Evolutionary conservation across 53 echinoderm and acorn worm species (phyloP).

Genomic region (Hippasteria phrygiana): DNA sequence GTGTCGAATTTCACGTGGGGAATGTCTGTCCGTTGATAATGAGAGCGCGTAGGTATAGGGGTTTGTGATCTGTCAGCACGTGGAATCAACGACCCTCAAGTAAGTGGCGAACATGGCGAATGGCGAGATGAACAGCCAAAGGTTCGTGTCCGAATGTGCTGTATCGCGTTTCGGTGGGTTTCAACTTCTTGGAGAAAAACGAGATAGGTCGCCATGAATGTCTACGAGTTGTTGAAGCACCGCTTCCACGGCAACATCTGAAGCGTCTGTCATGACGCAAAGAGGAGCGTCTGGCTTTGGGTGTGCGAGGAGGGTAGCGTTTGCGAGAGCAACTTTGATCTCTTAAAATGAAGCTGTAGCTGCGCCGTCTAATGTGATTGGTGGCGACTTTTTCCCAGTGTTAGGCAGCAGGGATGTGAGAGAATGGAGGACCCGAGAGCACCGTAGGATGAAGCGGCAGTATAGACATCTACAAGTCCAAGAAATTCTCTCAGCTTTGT

Average conservation of each 20-base stretch:
- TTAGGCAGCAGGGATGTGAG: neutral
- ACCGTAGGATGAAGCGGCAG: too few relatives aligned
- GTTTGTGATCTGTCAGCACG: slow-evolving; percentile 62
- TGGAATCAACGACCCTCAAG: slow-evolving; percentile 65
- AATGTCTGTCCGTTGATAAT: too few relatives aligned
- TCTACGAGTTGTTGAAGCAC: slow-evolving; percentile 58
- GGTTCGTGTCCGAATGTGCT: slow-evolving; percentile 61
- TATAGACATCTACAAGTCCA: too few relatives aligned
- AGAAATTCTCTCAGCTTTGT: slow-evolving; percentile 10
- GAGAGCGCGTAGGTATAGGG: too few relatives aligned
- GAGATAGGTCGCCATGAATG: slow-evolving; percentile 60
- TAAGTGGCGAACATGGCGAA: slow-evolving; percentile 59
- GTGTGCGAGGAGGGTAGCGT: slow-evolving; percentile 22
- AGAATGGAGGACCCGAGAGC: too few relatives aligned
- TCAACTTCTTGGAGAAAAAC: slow-evolving; percentile 59
- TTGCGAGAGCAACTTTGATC: neutral
- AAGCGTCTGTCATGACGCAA: slow-evolving; percentile 52
- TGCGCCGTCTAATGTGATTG: too few relatives aligned
- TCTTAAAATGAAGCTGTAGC: too few relatives aligned
- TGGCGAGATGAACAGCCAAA: slow-evolving; percentile 56
- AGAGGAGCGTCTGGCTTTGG: slow-evolving; percentile 30
- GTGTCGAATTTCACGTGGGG: too few relatives aligned
- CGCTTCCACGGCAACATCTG: slow-evolving; percentile 37
- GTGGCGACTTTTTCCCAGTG: neutral
- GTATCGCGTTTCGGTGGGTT: slow-evolving; percentile 67